Evolutionary conservation across 2,113 vertebrate genomes (phyloP).

Genomic region (Paradisaea rubra): DNA sequence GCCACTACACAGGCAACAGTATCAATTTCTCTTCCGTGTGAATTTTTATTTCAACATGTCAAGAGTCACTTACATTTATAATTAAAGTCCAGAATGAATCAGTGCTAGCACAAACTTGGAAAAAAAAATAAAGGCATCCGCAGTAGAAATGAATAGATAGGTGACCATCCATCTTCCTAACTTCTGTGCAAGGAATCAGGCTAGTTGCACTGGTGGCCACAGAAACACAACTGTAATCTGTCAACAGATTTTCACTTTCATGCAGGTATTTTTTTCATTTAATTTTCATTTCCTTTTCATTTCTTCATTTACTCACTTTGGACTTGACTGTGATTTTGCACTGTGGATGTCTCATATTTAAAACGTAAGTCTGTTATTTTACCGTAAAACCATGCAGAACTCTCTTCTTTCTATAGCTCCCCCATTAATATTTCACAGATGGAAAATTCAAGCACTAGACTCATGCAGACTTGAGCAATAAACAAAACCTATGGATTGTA

Average conservation of each 20-base stretch:
- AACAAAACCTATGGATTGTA: background rate
- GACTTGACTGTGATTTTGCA: background rate
- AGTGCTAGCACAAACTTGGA: background rate
- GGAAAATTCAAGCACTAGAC: background rate
- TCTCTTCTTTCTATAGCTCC: background rate
- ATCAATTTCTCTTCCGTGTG: background rate
- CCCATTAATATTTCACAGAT: slow-evolving; percentile 39
- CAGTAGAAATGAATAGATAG: background rate
- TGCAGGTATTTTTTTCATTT: background rate
- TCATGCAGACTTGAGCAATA: background rate
- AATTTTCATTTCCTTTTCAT: background rate
- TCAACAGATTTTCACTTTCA: background rate
- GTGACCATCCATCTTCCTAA: background rate
- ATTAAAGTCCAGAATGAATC: background rate
- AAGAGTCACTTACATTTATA: background rate
- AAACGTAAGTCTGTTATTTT: background rate
- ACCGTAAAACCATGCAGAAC: background rate
- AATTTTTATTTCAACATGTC: background rate
- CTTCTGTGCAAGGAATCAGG: background rate
- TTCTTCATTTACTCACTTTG: background rate
- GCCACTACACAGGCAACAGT: background rate
- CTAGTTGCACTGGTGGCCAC: background rate
- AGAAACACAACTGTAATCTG: background rate
- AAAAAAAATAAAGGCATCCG: background rate
- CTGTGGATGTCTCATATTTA: background rate